phyloP scores from a whole-genome alignment of 2,888 invertebrate species.

The Parnassius apollo region DNA sequence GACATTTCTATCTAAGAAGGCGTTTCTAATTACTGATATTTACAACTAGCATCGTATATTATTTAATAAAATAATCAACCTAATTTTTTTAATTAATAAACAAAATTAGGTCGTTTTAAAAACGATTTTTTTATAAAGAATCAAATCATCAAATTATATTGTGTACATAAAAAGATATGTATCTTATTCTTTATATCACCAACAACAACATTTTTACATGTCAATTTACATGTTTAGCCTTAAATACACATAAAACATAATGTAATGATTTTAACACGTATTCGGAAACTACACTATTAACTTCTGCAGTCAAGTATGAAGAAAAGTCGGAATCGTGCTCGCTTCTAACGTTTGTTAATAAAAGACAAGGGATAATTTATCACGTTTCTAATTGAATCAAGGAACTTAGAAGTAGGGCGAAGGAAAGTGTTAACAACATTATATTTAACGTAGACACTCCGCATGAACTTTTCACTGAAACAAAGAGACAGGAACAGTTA shows the following conservation, averaged over 20 bases:
- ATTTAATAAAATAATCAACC: not conserved
- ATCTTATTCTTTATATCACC: constrained; percentile 12
- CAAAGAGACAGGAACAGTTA: constrained; percentile 45
- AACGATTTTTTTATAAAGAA: not conserved
- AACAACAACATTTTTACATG: constrained; percentile 20
- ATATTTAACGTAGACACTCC: constrained; percentile 57
- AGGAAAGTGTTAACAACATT: constrained; percentile 68
- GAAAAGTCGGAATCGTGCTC: constrained; percentile 15
- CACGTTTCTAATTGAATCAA: constrained; percentile 70
- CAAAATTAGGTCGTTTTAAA: not conserved
- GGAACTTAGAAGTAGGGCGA: constrained; percentile 55
- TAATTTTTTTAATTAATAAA: not conserved
- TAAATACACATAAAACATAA: constrained; percentile 13
- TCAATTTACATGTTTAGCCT: constrained; percentile 10
- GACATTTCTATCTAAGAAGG: constrained; percentile 65
- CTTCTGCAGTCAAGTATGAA: constrained; percentile 17
- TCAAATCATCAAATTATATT: constrained; percentile 8
- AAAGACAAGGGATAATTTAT: constrained; percentile 68
- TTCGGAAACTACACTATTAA: constrained; percentile 13
- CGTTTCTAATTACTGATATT: constrained; percentile 58
- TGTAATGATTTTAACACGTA: not conserved
- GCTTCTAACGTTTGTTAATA: constrained; percentile 47
- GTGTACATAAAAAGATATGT: constrained; percentile 24
- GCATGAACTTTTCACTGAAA: constrained; percentile 72
- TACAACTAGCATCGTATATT: constrained; percentile 31